Evolutionary conservation across 2,888 invertebrate genomes (phyloP).

Genomic region (Malthinus flaveolus): DNA sequence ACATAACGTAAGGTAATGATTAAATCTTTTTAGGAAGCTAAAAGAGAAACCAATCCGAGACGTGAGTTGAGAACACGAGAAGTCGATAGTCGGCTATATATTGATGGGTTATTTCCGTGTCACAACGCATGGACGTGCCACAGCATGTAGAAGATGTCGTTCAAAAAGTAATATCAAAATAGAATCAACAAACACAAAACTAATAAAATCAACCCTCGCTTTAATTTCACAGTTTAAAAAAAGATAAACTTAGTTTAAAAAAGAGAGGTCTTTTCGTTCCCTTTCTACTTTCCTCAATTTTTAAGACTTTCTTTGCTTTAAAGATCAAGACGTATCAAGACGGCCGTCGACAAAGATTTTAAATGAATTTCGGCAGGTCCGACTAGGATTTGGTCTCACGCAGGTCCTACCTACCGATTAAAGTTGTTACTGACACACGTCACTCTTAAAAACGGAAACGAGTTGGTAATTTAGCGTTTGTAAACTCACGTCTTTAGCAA

Average conservation of each 20-base stretch:
- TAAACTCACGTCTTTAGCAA: slow-evolving; percentile 37
- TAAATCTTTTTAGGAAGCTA: slow-evolving; percentile 41
- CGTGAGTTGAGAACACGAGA: slow-evolving; percentile 47
- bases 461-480: slow-evolving; percentile 41
- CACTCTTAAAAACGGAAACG: slow-evolving; percentile 37
- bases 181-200: background rate
- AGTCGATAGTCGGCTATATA: slow-evolving; percentile 46
- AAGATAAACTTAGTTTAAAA: too few relatives aligned
- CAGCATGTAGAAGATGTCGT: slow-evolving; percentile 21
- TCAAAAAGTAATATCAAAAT: slow-evolving; percentile 1
- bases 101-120: slow-evolving; percentile 50
- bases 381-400: slow-evolving; percentile 37
- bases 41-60: slow-evolving; percentile 49
- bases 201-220: too few relatives aligned
- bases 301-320: background rate
- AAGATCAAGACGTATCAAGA: slow-evolving; percentile 32
- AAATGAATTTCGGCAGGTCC: slow-evolving; percentile 28
- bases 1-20: slow-evolving; percentile 35
- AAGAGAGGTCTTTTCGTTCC: too few relatives aligned
- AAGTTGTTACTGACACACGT: slow-evolving; percentile 41
- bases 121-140: slow-evolving; percentile 35
- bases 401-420: slow-evolving; percentile 39
- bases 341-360: slow-evolving; percentile 33
- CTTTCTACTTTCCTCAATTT: too few relatives aligned
- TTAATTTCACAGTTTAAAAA: too few relatives aligned